Base-by-base conservation (phyloP, 2,888 invertebrate genomes). In the Camponotus fellah region DNA sequence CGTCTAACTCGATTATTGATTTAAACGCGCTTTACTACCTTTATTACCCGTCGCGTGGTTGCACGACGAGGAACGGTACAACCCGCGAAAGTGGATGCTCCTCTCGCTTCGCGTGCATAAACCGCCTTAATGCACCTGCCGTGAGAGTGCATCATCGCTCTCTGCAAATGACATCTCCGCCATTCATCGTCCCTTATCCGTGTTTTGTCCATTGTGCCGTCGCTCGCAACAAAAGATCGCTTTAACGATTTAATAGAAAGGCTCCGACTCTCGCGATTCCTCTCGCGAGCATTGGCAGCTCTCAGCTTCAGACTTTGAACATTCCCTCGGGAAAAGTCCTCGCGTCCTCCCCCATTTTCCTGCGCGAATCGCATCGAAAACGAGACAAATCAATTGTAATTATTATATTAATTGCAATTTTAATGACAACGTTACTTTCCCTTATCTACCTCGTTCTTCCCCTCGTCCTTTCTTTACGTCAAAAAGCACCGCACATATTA, bases 91-190 rank as follows among this genome's bases (percentile, higher is more conserved):
- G 84, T 84, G 71, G 83, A 83, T 88, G 85, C 87, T 84, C 77
- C 87, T 79, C 43, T 84, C 68, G 76, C 66, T 69, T 88, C 86
- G 85, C 89, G 91, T 88, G 89, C 86, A 90, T 89, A 91, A 92
- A 91, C 91, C 90, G 85, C 92, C 91, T 91, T 92, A 92, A 92
- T 92, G 92, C 90, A 92, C 90, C 91, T 90, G 75, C 71, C 90
- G 85, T 83, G 90, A 87, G 88, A 90, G 90, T 85, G 89, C 90
- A 88, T 90, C 90, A 89, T 88, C 90, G 86, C 85, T 85, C 89
- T 83, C 89, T 88, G 89, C 85, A 88, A 90, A 90, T 86, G 90
- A 90, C 90, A 89, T 85, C 79, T 83, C 84, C 86, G 80, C 89
- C 85, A 85, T 90, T 90, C 86, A 85, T 89, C 85, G 82, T 86